These are phyloP conservation scores for Lucifuga dentata DNA, from an alignment of 2,113 vertebrate species.

Conservation along the genomic window DNA sequence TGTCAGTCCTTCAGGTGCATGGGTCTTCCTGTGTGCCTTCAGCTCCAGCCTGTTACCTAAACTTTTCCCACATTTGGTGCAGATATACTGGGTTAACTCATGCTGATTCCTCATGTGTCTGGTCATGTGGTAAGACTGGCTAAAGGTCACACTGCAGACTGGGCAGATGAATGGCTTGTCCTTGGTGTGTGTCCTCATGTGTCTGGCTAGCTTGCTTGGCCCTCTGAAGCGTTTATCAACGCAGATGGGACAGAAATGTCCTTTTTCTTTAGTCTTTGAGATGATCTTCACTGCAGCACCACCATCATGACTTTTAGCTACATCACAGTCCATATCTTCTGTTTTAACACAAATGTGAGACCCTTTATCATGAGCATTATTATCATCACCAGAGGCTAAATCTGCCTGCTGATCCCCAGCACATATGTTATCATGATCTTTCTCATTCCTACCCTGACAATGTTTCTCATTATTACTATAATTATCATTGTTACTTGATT, in stretches of 20 bases:
- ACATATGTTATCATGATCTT: background rate
- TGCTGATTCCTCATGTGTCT: constrained; percentile 72
- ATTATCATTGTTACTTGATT: background rate
- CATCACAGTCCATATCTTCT: background rate
- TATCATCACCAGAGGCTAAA: background rate
- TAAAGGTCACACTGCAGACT: constrained; percentile 60
- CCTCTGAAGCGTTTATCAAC: constrained; percentile 55
- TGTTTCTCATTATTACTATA: background rate
- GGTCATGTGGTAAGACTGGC: constrained; percentile 78
- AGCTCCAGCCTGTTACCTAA: constrained; percentile 61
- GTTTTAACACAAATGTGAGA: background rate
- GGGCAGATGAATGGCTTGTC: constrained; percentile 76
- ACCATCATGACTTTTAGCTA: constrained; percentile 14
- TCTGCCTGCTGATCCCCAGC: background rate
- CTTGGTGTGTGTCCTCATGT: constrained; percentile 76
- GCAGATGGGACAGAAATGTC: constrained; percentile 69
- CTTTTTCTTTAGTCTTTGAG: constrained; percentile 1
- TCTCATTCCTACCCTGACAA: background rate
- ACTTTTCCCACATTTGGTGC: constrained; percentile 62
- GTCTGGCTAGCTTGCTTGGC: constrained; percentile 67
- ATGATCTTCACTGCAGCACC: background rate
- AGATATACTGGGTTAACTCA: constrained; percentile 54
- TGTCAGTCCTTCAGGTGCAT: constrained; percentile 36
- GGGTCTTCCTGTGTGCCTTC: constrained; percentile 62
- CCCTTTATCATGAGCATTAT: constrained; percentile 18